Base-by-base conservation (phyloP, 2,797 vertebrate genomes). In the Enoplosus armatus region DNA sequence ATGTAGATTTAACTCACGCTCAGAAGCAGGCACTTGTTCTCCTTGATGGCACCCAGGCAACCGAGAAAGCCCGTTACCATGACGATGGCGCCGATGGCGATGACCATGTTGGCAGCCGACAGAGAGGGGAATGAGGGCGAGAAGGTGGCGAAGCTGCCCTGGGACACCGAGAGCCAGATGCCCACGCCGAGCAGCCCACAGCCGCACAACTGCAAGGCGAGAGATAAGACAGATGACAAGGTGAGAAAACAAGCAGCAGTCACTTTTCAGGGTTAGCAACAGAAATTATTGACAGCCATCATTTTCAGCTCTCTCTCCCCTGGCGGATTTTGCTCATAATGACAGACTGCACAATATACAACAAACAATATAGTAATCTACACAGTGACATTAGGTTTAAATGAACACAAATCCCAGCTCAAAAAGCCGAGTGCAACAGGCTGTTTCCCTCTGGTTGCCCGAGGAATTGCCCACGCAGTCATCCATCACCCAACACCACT, bases 1-100 rank as follows among this genome's bases (percentile, higher is more conserved):
- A 82, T 68, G 50, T 12, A 27, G 70, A 71, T 75, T 69, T 51
- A 37, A 96, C 98, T 99, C 95, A 99, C 98, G 22, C 98, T 99
- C 91, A 99, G 94, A 72, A 99, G 97, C 95, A 99, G 97, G 97
- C 98, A 99, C 97, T 99, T 99, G 95, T 99, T 99, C 96, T 99
- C 98, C 95, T 99, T 99, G 95, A 99, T 99, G 96, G 98, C 97
- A 83, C 98, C 98, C 79, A 99, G 95, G 90, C 98, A 99, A 78
- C 98, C 98, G n/a, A 99, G 96, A 85, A 99, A 99, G 86, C 98
- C 98, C 0, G 98, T 99, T 94, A 99, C 97, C 98, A 99, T 99
- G 95, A 99, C 94, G 43, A 98, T 95, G 91, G 98, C 96, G 58
- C 98, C 98, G 8, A 98, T 94, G 93, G 95, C 95, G 72, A 99